Base-by-base conservation (phyloP, 2,888 invertebrate species). In the Eumacrocentrus americanus region DNA sequence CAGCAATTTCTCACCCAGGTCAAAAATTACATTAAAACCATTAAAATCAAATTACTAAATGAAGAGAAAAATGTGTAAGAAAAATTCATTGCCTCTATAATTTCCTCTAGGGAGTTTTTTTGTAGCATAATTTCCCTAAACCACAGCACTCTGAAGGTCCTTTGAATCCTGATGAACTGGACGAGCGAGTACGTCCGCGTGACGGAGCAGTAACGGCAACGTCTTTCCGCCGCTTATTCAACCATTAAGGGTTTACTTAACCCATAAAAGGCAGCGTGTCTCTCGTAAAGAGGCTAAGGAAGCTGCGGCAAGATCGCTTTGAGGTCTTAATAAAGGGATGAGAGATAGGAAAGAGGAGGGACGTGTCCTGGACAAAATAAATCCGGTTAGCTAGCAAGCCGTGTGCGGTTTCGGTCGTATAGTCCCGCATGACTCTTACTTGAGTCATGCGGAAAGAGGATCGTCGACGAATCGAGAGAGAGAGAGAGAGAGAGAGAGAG, bases 321-420 rank as follows among this genome's bases (percentile, higher is more conserved):
- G 73, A 71, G 71, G 69, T 70, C 65, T 61, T 72, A 72, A 73
- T 73, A 74, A 74, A 72, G 69, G 37, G 12, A n/a, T 7, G 4
- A 38, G 22, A 25, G 51, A 35, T 37, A 18, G 11, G 14, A 25
- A 25, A 35, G 16, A 38, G 47, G 47, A 37, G 23, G 12, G 47
- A 23, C 34, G 46, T 52, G 23, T 37, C 34, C 44, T 18, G 57
- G 37, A 57, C 29, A 29, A 51, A 58, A 64, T 72, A 72, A 76
- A 76, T 76, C 73, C 74, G 72, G 75, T 74, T 75, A n/a, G n/a
- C n/a, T n/a, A 72, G 66, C 65, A 64, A 61, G 50, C 55, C 63
- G 47, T 57, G 56, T 55, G 59, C 58, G 57, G 14, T 60, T 34
- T 58, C 47, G 34, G 20, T 47, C 18, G 11, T 54, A 11, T 35